Evolutionary conservation across 2,113 vertebrate genomes (phyloP).

Genomic region (Forbesichthys agassizii): DNA sequence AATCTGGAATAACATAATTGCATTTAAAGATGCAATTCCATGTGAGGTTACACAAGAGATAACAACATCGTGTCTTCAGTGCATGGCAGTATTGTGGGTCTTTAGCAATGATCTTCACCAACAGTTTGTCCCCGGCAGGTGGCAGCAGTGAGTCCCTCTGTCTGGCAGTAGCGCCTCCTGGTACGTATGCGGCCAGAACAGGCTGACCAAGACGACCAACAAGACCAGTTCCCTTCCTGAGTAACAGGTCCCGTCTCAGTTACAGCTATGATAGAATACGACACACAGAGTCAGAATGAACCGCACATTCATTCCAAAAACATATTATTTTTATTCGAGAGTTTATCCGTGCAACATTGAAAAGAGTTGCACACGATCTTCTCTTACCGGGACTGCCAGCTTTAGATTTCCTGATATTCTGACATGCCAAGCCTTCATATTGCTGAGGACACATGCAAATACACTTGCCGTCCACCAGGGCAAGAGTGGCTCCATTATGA

Average conservation of each 20-base stretch:
- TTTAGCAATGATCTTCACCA: constrained; percentile 68
- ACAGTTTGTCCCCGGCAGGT: constrained; percentile 71
- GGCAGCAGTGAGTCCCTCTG: constrained; percentile 44
- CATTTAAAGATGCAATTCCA: no score
- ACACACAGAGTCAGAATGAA: not conserved
- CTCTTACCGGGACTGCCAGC: constrained; percentile 8
- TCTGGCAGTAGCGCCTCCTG: constrained; percentile 75
- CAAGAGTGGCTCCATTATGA: constrained; percentile 81
- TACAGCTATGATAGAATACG: constrained; percentile 1
- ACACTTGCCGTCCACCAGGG: constrained; percentile 83
- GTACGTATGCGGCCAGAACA: constrained; percentile 59
- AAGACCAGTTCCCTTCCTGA: constrained; percentile 80
- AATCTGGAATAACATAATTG: no score
- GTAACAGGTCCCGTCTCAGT: constrained; percentile 17
- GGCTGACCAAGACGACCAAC: constrained; percentile 75
- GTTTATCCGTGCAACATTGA: no score
- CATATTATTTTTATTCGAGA: no score
- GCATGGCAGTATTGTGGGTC: not conserved
- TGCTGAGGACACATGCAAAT: constrained; percentile 75
- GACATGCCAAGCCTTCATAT: constrained; percentile 81
- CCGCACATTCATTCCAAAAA: no score
- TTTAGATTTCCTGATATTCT: constrained; percentile 64
- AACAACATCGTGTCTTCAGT: no score
- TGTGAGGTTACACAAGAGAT: no score
- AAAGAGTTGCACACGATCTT: not conserved